Evolutionary conservation across 30 jellyfish, hydroid and myxozoan species (phyloP).

Genomic region (Catostylus mosaicus): DNA sequence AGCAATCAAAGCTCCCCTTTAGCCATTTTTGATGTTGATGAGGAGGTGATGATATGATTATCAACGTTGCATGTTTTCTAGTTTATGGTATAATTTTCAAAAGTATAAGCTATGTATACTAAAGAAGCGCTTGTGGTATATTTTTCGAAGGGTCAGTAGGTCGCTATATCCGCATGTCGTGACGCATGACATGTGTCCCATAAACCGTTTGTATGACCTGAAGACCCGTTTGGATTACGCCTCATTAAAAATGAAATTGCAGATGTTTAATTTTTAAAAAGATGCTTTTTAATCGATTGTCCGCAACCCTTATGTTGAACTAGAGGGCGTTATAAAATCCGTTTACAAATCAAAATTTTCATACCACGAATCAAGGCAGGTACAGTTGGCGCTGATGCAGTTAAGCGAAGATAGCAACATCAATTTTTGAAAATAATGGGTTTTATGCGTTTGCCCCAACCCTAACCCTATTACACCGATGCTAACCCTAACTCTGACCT

Average conservation of each 20-base stretch:
- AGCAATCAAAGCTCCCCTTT: neutral
- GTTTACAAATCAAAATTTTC: too few species aligned
- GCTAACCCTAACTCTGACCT: too few species aligned
- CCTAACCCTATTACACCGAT: too few species aligned
- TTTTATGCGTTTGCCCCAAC: too few species aligned
- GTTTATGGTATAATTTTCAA: neutral
- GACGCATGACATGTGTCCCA: neutral
- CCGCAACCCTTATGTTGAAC: neutral
- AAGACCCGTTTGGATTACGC: too few species aligned
- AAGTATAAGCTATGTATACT: neutral
- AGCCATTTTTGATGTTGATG: neutral
- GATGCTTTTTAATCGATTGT: neutral
- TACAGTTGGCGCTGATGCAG: too few species aligned
- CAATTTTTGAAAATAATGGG: too few species aligned
- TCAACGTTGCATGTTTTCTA: neutral
- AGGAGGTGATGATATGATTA: neutral
- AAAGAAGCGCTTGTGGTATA: neutral
- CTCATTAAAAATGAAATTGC: too few species aligned
- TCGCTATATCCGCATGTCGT: slow-evolving; percentile 8
- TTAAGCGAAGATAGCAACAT: too few species aligned
- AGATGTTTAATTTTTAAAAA: too few species aligned
- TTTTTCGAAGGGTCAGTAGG: neutral
- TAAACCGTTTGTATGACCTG: neutral
- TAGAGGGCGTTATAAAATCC: too few species aligned
- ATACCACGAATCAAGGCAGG: too few species aligned